Evolutionary conservation across 2,113 vertebrate genomes (phyloP).

Genomic region (Crypturellus undulatus): DNA sequence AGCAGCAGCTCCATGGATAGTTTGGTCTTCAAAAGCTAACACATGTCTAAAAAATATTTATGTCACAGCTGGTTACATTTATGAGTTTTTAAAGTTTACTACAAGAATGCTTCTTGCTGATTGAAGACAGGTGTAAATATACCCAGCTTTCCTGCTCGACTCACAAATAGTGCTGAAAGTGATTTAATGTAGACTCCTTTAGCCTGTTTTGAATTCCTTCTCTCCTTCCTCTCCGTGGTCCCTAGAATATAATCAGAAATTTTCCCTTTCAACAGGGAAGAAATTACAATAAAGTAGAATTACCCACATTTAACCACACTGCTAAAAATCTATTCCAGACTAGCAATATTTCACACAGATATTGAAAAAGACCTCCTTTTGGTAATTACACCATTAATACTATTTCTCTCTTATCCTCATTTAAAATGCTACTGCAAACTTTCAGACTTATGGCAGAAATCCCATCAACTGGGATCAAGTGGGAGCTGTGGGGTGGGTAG

Average conservation of each 20-base stretch:
- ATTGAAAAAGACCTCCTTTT: neutral
- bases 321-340: neutral
- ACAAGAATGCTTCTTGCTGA: neutral
- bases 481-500: neutral
- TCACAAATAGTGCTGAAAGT: neutral
- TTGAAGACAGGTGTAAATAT: neutral
- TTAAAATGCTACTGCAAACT: neutral
- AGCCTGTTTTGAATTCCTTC: neutral
- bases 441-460: neutral
- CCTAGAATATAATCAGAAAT: neutral
- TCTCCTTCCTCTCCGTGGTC: neutral
- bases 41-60: neutral
- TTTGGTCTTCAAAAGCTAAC: neutral
- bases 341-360: neutral
- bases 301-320: neutral
- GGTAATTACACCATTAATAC: neutral
- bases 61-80: neutral
- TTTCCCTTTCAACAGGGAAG: neutral
- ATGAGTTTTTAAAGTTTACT: neutral
- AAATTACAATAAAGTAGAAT: neutral
- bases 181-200: neutral
- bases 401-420: neutral
- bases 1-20: neutral
- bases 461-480: neutral
- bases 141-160: neutral